These are phyloP conservation scores for Rousettus leschenaultii DNA, from an alignment of 2,113 vertebrate species.

Conservation along the genomic window DNA sequence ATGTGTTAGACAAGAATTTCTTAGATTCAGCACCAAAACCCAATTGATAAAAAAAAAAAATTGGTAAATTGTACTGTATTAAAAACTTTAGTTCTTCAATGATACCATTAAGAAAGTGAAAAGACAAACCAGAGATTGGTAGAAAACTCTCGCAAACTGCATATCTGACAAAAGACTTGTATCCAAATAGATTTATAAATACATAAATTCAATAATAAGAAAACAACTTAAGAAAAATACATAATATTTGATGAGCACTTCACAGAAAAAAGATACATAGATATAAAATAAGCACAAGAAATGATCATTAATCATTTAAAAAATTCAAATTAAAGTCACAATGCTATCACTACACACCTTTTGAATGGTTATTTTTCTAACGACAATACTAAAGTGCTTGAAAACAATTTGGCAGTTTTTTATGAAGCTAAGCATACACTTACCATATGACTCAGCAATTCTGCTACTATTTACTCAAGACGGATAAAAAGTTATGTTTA, in stretches of 20 bases:
- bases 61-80: background rate
- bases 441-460: background rate
- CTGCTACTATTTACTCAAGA: background rate
- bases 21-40: background rate
- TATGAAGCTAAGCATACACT: background rate
- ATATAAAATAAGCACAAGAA: background rate
- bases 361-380: background rate
- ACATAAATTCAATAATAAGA: background rate
- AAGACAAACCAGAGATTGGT: background rate
- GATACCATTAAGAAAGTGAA: background rate
- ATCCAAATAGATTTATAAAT: background rate
- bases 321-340: constrained; percentile 33
- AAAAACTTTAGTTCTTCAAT: background rate
- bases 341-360: background rate
- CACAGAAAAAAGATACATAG: background rate
- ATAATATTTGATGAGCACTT: background rate
- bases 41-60: background rate
- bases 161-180: background rate
- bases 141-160: background rate
- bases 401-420: background rate
- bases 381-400: background rate
- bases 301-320: background rate
- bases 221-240: constrained; percentile 15
- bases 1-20: background rate
- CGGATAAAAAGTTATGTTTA: background rate